Conservation (phyloP, 2,888 invertebrate species). For the Xestia rhomboidea region DNA sequence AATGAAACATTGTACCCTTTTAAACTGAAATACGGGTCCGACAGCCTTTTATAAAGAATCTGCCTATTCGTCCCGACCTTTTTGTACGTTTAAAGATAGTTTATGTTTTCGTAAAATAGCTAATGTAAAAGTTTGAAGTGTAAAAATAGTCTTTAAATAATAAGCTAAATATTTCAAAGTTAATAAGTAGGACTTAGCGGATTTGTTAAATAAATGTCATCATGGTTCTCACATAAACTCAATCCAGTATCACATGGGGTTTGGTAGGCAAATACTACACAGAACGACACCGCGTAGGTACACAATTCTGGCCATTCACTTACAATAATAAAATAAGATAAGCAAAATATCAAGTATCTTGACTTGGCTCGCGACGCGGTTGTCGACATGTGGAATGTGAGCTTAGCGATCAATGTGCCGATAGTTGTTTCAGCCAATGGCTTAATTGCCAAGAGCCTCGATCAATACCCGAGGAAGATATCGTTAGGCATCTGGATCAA, state of each 20-base stretch:
- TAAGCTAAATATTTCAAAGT: not conserved
- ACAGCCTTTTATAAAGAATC: constrained; percentile 33
- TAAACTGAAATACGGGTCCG: constrained; percentile 42
- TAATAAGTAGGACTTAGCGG: not conserved
- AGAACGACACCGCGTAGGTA: not conserved
- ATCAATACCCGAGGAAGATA: too few species aligned
- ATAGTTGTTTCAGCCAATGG: too few species aligned
- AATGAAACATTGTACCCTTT: constrained; percentile 66
- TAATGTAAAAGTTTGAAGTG: constrained; percentile 20
- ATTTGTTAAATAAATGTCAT: not conserved
- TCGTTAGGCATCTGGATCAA: too few species aligned
- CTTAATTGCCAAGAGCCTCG: too few species aligned
- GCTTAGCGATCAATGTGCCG: too few species aligned
- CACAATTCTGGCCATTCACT: not conserved
- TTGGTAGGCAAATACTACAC: not conserved
- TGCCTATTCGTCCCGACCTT: constrained; percentile 38
- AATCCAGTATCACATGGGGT: not conserved
- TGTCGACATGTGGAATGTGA: too few species aligned
- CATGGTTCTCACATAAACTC: not conserved
- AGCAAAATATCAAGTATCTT: too few species aligned
- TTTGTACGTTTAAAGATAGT: constrained; percentile 37
- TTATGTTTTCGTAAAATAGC: constrained; percentile 11
- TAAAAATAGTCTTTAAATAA: not conserved
- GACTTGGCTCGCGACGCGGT: too few species aligned
- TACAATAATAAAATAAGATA: too few species aligned